Percentiles rank a stretch among this genome's conserved stretches.
These are phyloP conservation scores for Sorex araneus DNA, from an alignment of 2,113 vertebrate species.

Conservation along the genomic window DNA sequence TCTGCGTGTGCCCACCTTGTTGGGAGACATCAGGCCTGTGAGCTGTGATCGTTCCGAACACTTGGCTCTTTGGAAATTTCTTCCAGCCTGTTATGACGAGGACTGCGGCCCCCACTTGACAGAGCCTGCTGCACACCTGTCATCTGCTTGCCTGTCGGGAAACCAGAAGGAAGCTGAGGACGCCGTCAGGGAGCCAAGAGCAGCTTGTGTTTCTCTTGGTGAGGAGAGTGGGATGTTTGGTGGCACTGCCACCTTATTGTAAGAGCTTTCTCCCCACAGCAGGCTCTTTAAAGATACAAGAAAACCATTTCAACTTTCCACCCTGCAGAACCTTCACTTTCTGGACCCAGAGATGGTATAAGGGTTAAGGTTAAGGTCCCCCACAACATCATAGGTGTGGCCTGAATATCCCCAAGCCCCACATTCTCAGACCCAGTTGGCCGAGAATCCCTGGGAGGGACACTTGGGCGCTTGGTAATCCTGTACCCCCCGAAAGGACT, in stretches of 20 bases:
- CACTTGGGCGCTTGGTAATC: no score
- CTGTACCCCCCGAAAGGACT: no score
- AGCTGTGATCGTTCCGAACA: not conserved
- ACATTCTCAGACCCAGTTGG: no score
- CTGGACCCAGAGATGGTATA: no score
- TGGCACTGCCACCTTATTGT: not conserved
- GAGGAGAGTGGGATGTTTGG: not conserved
- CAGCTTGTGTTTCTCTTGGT: not conserved
- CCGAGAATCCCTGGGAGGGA: no score
- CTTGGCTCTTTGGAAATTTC: not conserved
- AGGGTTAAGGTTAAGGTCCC: not conserved
- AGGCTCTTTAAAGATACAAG: not conserved
- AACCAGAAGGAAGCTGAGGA: constrained; percentile 30
- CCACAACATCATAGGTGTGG: no score
- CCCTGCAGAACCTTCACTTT: no score
- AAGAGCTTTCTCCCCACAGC: not conserved
- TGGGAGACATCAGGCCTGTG: not conserved
- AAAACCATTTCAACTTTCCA: not conserved
- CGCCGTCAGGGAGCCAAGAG: constrained; percentile 42
- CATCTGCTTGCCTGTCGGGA: constrained; percentile 51
- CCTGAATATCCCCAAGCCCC: no score
- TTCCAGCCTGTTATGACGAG: constrained; percentile 16
- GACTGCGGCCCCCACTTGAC: not conserved
- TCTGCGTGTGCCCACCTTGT: not conserved
- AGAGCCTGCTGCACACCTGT: not conserved